These are phyloP conservation scores for Chymomyza procnemis DNA, from an alignment of 2,888 invertebrate species.

Conservation along the genomic window DNA sequence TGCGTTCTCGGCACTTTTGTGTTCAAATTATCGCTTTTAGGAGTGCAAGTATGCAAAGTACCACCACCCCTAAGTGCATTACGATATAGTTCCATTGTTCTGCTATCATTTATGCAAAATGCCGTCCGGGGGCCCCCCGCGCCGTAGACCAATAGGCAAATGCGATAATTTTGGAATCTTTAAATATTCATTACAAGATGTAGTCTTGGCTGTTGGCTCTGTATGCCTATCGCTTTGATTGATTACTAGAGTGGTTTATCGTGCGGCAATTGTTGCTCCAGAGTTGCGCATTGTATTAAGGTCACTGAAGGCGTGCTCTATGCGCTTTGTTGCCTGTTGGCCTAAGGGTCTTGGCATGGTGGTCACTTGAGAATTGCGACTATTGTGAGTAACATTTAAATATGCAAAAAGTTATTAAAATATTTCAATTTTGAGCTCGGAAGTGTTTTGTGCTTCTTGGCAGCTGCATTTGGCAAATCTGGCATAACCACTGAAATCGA, in stretches of 20 bases:
- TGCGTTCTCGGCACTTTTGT: constrained; percentile 27
- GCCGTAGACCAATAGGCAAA: neutral
- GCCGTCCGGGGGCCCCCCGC: constrained; percentile 20
- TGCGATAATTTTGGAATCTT: constrained; percentile 65
- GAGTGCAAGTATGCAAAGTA: constrained; percentile 44
- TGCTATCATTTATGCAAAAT: constrained; percentile 68
- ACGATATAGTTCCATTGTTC: constrained; percentile 66
- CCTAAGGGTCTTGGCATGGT: constrained; percentile 8
- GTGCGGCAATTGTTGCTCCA: neutral
- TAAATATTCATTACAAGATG: constrained; percentile 70
- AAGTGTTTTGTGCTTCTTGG: neutral
- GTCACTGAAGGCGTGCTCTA: neutral
- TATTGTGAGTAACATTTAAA: constrained; percentile 16
- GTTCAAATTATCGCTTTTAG: constrained; percentile 58
- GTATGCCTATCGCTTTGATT: constrained; percentile 61
- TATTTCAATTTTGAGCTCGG: neutral
- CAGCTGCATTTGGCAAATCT: constrained; percentile 23
- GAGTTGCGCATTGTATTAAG: neutral
- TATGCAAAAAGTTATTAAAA: constrained; percentile 2
- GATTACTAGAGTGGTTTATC: constrained; percentile 41
- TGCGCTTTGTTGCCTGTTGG: neutral
- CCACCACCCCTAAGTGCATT: constrained; percentile 11
- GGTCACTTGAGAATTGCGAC: constrained; percentile 25
- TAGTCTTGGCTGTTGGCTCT: constrained; percentile 13
- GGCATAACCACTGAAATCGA: constrained; percentile 54